Base-by-base conservation (phyloP, 2,113 vertebrate species). In the Mustela nigripes region DNA sequence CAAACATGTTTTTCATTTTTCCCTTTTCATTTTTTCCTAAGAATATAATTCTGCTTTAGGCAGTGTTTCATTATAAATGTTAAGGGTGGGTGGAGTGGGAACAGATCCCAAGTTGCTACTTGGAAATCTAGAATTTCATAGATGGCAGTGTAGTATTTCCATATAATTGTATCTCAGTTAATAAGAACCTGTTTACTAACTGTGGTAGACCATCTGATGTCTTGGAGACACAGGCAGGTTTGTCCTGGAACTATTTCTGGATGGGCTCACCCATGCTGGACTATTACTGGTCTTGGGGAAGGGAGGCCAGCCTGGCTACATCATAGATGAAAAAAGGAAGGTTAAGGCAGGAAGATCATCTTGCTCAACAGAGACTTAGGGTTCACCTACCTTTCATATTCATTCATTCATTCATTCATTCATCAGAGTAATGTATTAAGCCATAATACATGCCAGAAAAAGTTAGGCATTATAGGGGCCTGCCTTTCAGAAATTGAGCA, bases 1-100 rank as follows among this genome's bases (percentile, higher is more conserved):
- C 48, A 89, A 95, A 85, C 33, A 69, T 84, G 31, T 53, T 96
- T 96, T 94, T 78, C 21, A 56, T 79, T 96, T 94, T 79, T 73
- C 31, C 26, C 19, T 96, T 96, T 94, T 78, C 21, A 53, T 79
- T 96, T 94, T 79, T 73, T 24, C 26, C 19, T 76, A 95, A 92
- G 81, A 96, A 95, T 95, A 78, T 78, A 97, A 97, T 91, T 96
- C 87, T 73, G 28, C 76, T 14, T 73, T 91, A 95, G 82, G 53
- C 76, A 91, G 39, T 73, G 15, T 31, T 90, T 96, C 45, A 88
- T 91, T 78, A 92, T 81, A 94, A 92, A 97, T 74, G 26, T 73
- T 91, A 90, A 74, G 36, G 53, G 80, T 89, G 36, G 83, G 86
- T 19, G 5, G 79, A 80, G 33, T 96, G 63, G 53, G 81, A 95